These are phyloP conservation scores for Urophycis tenuis DNA, from an alignment of 2,797 vertebrate genomes.

Conservation along the genomic window DNA sequence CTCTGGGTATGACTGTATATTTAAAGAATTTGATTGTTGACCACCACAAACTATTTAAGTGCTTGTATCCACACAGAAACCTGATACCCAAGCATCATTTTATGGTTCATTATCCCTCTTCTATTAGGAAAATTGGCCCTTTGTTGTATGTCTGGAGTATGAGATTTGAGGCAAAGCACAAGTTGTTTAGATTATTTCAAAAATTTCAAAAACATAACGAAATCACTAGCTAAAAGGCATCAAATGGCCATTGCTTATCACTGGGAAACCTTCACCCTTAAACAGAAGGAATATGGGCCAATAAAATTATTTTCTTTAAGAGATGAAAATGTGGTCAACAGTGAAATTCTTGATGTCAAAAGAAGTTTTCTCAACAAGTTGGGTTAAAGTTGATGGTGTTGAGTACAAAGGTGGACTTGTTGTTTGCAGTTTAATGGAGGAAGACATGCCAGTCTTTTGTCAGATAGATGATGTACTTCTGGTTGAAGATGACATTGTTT, in stretches of 20 bases:
- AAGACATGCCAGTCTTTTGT: background rate
- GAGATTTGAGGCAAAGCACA: background rate
- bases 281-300: background rate
- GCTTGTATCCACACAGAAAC: background rate
- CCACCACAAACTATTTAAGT: conserved; percentile 15
- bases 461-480: background rate
- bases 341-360: background rate
- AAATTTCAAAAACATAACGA: background rate
- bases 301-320: background rate
- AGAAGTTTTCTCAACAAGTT: background rate
- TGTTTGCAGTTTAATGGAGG: background rate
- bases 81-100: background rate
- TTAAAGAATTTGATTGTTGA: background rate
- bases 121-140: background rate
- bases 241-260: background rate
- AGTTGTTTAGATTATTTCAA: background rate
- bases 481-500: too few relatives aligned
- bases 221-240: background rate
- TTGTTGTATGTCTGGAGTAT: background rate
- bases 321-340: background rate
- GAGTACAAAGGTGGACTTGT: background rate
- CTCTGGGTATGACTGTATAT: background rate
- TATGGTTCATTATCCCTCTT: background rate
- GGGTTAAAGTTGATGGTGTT: background rate
- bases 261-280: background rate